Conservation (phyloP, 2,113 vertebrate genomes). For the Micronycteris hirsuta region DNA sequence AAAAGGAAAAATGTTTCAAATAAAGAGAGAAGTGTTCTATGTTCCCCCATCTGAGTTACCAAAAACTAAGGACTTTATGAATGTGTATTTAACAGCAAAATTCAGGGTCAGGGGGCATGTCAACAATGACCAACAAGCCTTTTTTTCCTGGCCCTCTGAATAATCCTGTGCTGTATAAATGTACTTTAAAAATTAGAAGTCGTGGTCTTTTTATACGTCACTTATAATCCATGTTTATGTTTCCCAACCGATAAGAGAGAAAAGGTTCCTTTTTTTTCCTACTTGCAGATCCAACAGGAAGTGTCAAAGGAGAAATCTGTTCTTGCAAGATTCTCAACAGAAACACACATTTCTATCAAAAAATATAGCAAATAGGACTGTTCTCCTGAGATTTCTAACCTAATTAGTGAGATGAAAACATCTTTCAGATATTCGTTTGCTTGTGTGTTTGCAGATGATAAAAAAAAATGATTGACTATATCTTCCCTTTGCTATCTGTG, state of each 20-base stretch:
- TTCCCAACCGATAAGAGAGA: background rate
- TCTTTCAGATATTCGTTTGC: conserved; percentile 42
- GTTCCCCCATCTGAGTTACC: background rate
- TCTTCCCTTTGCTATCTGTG: conserved; percentile 48
- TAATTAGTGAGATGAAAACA: conserved; percentile 70
- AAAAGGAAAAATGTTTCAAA: background rate
- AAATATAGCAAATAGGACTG: conserved; percentile 60
- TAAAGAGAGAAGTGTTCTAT: background rate
- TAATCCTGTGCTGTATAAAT: background rate
- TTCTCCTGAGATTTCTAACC: conserved; percentile 65
- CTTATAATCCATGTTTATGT: background rate
- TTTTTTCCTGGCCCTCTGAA: background rate
- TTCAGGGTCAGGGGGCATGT: background rate
- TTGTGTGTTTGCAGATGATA: conserved; percentile 51
- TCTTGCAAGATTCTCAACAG: conserved; percentile 47
- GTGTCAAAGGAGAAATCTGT: conserved; percentile 55
- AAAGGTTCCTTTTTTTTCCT: background rate
- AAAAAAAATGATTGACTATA: background rate
- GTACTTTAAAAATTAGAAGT: background rate
- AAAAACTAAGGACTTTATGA: background rate
- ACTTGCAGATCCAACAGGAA: conserved; percentile 28
- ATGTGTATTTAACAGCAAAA: background rate
- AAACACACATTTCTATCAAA: conserved; percentile 55
- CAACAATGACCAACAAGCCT: background rate
- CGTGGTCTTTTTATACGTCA: background rate